Percentiles rank a stretch among this genome's conserved stretches.
Conservation (phyloP, 2,797 vertebrate genomes). For the Podarcis siculus region DNA sequence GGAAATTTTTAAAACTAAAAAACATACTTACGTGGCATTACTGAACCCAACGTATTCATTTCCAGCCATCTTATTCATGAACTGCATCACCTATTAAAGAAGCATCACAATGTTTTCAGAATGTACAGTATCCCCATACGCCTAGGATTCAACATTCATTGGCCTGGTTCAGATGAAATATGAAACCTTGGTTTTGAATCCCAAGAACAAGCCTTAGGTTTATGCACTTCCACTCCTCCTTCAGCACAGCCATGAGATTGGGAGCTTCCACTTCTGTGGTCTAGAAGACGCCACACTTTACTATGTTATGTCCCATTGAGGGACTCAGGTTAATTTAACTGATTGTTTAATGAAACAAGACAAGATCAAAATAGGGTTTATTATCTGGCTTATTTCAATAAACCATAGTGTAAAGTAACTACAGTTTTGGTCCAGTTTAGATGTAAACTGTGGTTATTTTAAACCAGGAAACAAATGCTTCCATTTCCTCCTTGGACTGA, state of each 20-base stretch:
- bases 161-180: background rate
- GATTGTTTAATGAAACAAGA: background rate
- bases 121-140: background rate
- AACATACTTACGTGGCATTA: conserved; percentile 93
- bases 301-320: background rate
- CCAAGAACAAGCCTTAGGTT: background rate
- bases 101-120: conserved; percentile 8
- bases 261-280: background rate
- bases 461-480: background rate
- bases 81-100: conserved; percentile 92
- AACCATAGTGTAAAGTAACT: background rate
- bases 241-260: too few species aligned
- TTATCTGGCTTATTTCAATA: background rate
- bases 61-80: conserved; percentile 98
- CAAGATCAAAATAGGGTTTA: background rate
- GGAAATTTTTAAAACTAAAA: background rate
- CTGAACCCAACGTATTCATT: conserved; percentile 98
- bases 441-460: background rate
- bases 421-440: background rate
- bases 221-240: background rate
- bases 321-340: background rate
- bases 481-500: background rate
- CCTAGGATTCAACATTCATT: background rate
- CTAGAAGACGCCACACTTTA: background rate
- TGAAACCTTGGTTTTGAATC: background rate